Percentiles rank a stretch among this genome's conserved stretches.
These are phyloP conservation scores for Neofelis nebulosa DNA, from an alignment of 2,113 vertebrate species.

Conservation along the genomic window DNA sequence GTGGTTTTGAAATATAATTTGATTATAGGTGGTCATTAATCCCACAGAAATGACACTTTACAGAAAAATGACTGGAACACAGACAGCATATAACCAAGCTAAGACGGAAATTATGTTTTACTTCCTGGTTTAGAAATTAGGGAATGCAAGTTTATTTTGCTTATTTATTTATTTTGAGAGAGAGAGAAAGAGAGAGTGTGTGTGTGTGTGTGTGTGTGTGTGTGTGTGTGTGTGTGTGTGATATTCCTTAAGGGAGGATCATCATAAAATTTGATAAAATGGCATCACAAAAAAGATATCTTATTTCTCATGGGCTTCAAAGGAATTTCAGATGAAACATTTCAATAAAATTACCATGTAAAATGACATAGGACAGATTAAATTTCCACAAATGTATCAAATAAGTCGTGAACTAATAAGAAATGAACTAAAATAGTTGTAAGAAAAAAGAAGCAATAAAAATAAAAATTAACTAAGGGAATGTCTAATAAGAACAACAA, in stretches of 20 bases:
- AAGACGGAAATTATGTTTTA: not conserved
- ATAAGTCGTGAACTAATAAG: not conserved
- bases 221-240: not conserved
- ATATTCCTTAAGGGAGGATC: not conserved
- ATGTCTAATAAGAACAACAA: not conserved
- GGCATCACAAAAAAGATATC: not conserved
- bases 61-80: not conserved
- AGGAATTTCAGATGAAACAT: constrained; percentile 21
- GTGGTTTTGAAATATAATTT: not conserved
- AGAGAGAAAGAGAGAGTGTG: too few relatives aligned
- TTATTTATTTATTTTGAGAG: not conserved
- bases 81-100: not conserved
- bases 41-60: not conserved
- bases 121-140: not conserved
- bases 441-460: not conserved
- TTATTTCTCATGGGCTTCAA: not conserved
- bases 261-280: not conserved
- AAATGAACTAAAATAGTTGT: not conserved
- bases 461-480: not conserved
- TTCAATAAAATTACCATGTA: not conserved
- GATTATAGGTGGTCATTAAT: not conserved
- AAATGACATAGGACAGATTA: not conserved
- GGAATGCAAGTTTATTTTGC: not conserved
- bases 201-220: too few relatives aligned
- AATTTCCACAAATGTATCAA: not conserved